phyloP scores from a whole-genome alignment of 2,113 vertebrate genomes.

The Myanophis thanlyinensis region DNA sequence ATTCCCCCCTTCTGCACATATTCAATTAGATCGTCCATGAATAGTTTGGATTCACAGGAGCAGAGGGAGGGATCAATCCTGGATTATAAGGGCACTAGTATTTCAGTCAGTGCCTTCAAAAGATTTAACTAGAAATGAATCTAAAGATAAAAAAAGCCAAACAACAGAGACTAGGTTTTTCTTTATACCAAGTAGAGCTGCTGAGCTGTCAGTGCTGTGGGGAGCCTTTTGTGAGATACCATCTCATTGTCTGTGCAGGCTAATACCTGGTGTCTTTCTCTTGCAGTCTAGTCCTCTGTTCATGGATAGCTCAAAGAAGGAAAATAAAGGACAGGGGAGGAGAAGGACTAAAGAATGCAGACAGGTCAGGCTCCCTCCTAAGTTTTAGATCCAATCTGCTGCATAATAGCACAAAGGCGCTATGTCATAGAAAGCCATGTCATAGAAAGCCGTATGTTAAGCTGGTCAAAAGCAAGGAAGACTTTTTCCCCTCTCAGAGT shows the following conservation, averaged over 20 bases:
- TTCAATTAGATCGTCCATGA: constrained; percentile 12
- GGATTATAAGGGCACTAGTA: constrained; percentile 12
- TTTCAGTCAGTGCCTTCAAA: constrained; percentile 1
- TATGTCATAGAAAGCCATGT: not conserved
- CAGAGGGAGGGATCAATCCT: not conserved
- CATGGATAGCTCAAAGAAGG: not conserved
- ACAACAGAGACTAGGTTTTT: constrained; percentile 11
- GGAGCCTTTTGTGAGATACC: constrained; percentile 24
- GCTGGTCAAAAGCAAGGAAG: constrained; percentile 12
- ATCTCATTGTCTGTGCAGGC: constrained; percentile 42
- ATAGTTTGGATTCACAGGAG: constrained; percentile 5
- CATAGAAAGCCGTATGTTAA: not conserved
- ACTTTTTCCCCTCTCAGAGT: not conserved
- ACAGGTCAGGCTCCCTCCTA: constrained; percentile 17
- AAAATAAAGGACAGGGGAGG: constrained; percentile 17
- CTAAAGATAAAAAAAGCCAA: constrained; percentile 1
- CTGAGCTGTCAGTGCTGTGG: constrained; percentile 13
- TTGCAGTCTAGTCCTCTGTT: not conserved
- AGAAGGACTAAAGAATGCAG: constrained; percentile 3
- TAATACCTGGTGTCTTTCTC: constrained; percentile 12
- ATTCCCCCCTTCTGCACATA: not conserved
- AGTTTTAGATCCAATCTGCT: constrained; percentile 11
- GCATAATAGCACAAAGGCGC: constrained; percentile 5
- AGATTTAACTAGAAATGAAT: constrained; percentile 18
- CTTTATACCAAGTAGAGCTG: not conserved